Conservation (phyloP, 2,113 vertebrate genomes). For the Capra hircus region DNA sequence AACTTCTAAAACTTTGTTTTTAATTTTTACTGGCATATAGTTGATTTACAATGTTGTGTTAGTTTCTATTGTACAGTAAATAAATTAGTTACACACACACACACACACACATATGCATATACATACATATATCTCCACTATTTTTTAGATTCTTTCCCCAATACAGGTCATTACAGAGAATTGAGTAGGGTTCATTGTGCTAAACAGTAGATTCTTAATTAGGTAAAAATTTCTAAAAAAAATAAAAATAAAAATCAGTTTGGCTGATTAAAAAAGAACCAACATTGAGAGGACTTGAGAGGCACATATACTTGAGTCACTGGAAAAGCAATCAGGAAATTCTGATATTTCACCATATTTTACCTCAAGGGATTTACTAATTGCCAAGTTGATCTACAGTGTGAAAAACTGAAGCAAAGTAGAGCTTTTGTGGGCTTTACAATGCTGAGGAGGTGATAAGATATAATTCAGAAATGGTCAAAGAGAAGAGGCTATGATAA, state of each 20-base stretch:
- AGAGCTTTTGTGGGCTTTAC: background rate
- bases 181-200: background rate
- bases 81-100: background rate
- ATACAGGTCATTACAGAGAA: background rate
- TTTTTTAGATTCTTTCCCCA: background rate
- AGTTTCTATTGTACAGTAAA: background rate
- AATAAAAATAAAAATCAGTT: background rate
- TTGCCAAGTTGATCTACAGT: background rate
- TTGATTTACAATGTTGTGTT: background rate
- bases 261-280: background rate
- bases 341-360: background rate
- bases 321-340: background rate
- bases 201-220: background rate
- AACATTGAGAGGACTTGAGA: background rate
- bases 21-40: background rate
- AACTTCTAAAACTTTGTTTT: background rate
- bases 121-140: background rate
- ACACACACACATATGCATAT: accelerated
- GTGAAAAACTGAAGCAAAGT: background rate
- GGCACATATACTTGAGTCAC: background rate
- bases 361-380: background rate
- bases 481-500: background rate
- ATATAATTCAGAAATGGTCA: background rate
- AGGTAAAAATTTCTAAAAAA: background rate
- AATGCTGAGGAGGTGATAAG: background rate